Evolutionary conservation across 2,888 invertebrate species (phyloP), one percentile per base, ranked within the genome.

Genomic region (Carabus problematicus): DNA sequence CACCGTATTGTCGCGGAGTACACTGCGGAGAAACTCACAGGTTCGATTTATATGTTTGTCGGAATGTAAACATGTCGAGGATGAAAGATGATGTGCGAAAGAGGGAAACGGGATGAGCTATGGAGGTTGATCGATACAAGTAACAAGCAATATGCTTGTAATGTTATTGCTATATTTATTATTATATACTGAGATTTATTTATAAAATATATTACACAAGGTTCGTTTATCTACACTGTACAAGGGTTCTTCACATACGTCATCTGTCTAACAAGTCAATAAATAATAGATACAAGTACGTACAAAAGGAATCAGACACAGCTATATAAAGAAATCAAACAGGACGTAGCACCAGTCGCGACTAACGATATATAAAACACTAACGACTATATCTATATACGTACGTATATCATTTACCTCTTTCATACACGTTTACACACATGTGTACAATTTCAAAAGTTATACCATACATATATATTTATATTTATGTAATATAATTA

Each of bases 141-240:
- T 45, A 12, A 45, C 11, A 45, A 12, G 45, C 45, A 45, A 12
- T 12, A 45, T 6, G 45, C n/a, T 59, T 16, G 11, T 52, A 52
- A 42, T 60, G 16, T 67, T 67, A 40, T 67, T 67, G 16, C 67
- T 67, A 67, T 67, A 78, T 71, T 78, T 79, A 79, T 78, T 80
- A 3, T 3, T 29, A 29, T 29, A 29, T 29, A 59, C 78, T 75
- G 78, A 79, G 79, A 78, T 80, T 81, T 80, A 80, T 82, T 82
- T 82, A 82, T 82, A 82, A 82, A 82, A 82, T 82, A 82, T 82
- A 79, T 81, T 82, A 82, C 82, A 82, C 80, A 80, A 80, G 80
- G 59, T 70, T 59, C 40, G 54, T 68, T 78, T 82, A 82, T 82
- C 82, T 82, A 82, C 82, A 82, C 82, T 82, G 82, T 82, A 82